These are phyloP conservation scores for Patella caerulea DNA, from an alignment of 2,888 invertebrate species.

Conservation along the genomic window DNA sequence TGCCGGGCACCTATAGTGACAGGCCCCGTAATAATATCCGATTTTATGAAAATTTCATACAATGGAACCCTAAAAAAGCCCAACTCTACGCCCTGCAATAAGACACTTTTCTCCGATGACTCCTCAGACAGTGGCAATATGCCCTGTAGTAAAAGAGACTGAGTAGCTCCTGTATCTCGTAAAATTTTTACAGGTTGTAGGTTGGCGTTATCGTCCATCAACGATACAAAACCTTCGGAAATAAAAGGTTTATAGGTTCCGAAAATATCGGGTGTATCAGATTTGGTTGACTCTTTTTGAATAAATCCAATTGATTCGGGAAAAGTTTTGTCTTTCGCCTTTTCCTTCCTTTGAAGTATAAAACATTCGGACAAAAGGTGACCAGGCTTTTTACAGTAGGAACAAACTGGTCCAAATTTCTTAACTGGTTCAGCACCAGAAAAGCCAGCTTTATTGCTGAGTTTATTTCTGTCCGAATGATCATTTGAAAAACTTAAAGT, in stretches of 20 bases:
- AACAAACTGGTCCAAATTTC: background rate
- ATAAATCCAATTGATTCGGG: constrained; percentile 8
- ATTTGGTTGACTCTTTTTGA: constrained; percentile 10
- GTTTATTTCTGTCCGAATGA: too few relatives aligned
- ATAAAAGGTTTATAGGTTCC: constrained; percentile 34
- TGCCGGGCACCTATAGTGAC: constrained; percentile 32
- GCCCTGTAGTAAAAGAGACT: constrained; percentile 35
- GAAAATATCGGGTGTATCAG: constrained; percentile 20
- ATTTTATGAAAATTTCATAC: constrained; percentile 26
- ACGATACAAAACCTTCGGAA: constrained; percentile 34
- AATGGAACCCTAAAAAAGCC: constrained; percentile 32
- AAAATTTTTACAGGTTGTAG: constrained; percentile 27
- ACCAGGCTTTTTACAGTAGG: constrained; percentile 27
- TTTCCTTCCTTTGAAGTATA: constrained; percentile 22
- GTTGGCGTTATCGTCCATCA: constrained; percentile 3
- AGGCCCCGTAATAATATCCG: constrained; percentile 31
- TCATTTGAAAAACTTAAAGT: too few relatives aligned
- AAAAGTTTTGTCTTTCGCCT: background rate
- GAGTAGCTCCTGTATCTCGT: constrained; percentile 37
- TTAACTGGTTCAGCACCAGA: too few relatives aligned
- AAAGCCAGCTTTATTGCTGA: too few relatives aligned
- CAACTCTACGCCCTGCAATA: constrained; percentile 35
- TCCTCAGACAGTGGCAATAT: constrained; percentile 28
- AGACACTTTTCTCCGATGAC: constrained; percentile 28
- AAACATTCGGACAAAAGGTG: constrained; percentile 32